These are phyloP conservation scores for Arrhamphus sclerolepis DNA, from an alignment of 2,797 vertebrate species.

Conservation along the genomic window DNA sequence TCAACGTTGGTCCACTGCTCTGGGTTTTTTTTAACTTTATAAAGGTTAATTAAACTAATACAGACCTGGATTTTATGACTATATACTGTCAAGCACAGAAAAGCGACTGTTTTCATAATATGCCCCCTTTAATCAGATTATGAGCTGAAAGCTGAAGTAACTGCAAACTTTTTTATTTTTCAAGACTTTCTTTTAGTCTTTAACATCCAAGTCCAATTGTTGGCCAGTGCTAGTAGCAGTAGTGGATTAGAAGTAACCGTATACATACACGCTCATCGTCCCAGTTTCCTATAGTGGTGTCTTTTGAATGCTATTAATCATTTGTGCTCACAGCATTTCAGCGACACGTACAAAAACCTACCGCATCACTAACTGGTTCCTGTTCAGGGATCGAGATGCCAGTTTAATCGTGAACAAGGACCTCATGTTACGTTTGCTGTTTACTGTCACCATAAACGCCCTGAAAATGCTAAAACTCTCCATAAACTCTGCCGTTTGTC, in stretches of 20 bases:
- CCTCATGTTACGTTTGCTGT: no score
- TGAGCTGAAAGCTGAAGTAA: slow-evolving; percentile 24
- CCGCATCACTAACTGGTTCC: background rate
- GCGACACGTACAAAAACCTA: background rate
- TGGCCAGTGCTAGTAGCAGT: slow-evolving; percentile 22
- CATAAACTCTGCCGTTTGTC: no score
- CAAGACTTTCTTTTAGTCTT: slow-evolving; percentile 27
- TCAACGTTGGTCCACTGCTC: no score
- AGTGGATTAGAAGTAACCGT: slow-evolving; percentile 7
- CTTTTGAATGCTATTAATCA: background rate
- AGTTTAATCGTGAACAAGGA: background rate
- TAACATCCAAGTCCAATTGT: slow-evolving; percentile 39
- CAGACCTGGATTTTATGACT: background rate
- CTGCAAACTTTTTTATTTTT: slow-evolving; percentile 21
- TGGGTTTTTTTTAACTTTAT: no score
- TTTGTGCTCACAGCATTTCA: slow-evolving; percentile 1
- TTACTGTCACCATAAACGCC: background rate
- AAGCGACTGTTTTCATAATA: no score
- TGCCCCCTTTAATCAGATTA: background rate
- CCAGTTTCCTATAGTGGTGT: background rate
- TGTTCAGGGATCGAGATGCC: background rate
- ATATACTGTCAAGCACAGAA: no score
- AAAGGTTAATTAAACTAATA: no score
- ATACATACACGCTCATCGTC: background rate
- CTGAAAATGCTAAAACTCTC: background rate